Percentiles rank a stretch among this genome's conserved stretches.
These are phyloP conservation scores for Cheilosia impressa DNA, from an alignment of 2,888 invertebrate species.

Conservation along the genomic window DNA sequence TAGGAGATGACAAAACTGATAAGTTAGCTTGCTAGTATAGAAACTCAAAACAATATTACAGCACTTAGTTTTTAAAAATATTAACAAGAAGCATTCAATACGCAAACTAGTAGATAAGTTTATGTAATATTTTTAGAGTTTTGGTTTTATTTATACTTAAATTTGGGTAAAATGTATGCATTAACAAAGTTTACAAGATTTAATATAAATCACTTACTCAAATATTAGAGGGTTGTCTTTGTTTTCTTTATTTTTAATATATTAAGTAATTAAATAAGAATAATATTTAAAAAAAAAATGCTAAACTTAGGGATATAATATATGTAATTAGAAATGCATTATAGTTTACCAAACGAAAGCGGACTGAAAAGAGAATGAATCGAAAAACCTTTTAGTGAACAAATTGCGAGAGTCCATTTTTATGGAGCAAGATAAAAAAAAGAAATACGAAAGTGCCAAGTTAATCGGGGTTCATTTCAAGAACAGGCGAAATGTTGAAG, in stretches of 20 bases:
- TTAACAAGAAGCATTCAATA: constrained; percentile 26
- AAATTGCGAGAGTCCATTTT: too few species aligned
- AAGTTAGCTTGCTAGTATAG: neutral
- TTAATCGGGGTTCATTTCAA: too few species aligned
- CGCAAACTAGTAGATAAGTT: neutral
- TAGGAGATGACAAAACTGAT: constrained; percentile 3
- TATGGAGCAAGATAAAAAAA: too few species aligned
- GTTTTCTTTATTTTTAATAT: constrained; percentile 3
- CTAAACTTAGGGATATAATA: neutral
- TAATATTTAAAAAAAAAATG: neutral
- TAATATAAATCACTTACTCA: constrained; percentile 50
- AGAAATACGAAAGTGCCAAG: too few species aligned
- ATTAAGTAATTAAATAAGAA: neutral
- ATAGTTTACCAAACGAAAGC: too few species aligned
- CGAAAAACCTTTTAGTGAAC: too few species aligned
- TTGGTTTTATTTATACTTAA: neutral
- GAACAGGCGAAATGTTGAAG: neutral
- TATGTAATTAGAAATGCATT: too few species aligned
- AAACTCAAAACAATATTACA: constrained; percentile 14
- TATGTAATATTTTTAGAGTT: neutral
- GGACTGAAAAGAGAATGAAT: too few species aligned
- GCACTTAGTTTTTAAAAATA: constrained; percentile 11
- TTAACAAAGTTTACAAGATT: constrained; percentile 34
- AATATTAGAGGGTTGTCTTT: constrained; percentile 5
- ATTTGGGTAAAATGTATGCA: constrained; percentile 9